phyloP scores from a whole-genome alignment of 2,888 invertebrate genomes.

The Sesia apiformis region DNA sequence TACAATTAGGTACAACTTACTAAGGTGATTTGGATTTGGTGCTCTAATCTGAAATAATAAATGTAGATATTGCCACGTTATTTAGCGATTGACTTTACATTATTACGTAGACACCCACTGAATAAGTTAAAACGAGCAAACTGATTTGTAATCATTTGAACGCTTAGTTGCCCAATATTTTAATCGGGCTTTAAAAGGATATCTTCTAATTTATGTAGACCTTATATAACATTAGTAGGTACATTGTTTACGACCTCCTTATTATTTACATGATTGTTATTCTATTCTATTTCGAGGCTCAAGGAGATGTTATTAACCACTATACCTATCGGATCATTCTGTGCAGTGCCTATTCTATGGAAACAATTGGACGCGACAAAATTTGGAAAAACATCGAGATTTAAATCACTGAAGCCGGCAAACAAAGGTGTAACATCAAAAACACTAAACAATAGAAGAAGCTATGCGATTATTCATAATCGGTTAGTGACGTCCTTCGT shows the following conservation, averaged over 20 bases:
- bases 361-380: not conserved
- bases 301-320: not conserved
- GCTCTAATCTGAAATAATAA: too few species aligned
- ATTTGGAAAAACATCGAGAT: slow-evolving; percentile 30
- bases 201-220: not conserved
- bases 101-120: too few species aligned
- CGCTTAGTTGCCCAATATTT: too few species aligned
- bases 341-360: slow-evolving; percentile 28
- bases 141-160: too few species aligned
- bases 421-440: slow-evolving; percentile 38
- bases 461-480: slow-evolving; percentile 45
- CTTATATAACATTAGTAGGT: not conserved
- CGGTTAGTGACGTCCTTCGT: slow-evolving; percentile 46
- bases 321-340: slow-evolving; percentile 28
- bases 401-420: slow-evolving; percentile 47
- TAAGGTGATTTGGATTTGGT: too few species aligned
- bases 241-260: not conserved
- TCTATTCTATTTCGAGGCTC: not conserved
- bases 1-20: too few species aligned
- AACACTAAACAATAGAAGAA: slow-evolving; percentile 34
- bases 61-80: too few species aligned
- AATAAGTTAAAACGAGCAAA: too few species aligned
- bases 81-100: too few species aligned
- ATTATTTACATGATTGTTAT: not conserved
- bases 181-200: too few species aligned